These are phyloP conservation scores for Pocillopora verrucosa DNA, from an alignment of 64 coral and sea anemone genomes.

Conservation along the genomic window DNA sequence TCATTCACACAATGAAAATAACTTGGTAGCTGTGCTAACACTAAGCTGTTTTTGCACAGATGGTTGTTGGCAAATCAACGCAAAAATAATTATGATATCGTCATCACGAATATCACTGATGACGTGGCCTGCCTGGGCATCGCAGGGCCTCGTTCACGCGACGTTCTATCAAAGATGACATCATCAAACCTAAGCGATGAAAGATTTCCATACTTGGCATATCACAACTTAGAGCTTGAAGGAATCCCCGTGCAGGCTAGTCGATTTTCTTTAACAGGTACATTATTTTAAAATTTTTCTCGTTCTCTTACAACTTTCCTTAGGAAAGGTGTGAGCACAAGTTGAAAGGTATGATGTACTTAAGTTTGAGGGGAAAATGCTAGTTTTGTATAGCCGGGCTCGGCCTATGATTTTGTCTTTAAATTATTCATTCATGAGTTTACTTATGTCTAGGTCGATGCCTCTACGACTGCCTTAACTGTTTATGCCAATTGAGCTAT, in stretches of 20 bases:
- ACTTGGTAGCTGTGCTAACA: not conserved
- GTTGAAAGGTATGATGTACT: no score
- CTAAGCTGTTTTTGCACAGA: not conserved
- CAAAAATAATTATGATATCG: slow-evolving; percentile 30
- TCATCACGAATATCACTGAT: slow-evolving; percentile 69
- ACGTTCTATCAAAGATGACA: slow-evolving; percentile 69
- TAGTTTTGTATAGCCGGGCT: no score
- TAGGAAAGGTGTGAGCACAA: no score
- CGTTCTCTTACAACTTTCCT: no score
- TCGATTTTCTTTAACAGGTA: slow-evolving; percentile 79
- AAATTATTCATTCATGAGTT: no score
- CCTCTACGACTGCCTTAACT: no score
- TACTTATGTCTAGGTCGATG: no score
- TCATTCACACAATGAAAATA: no score
- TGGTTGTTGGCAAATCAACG: slow-evolving; percentile 67
- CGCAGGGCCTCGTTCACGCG: slow-evolving; percentile 67
- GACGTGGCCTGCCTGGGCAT: slow-evolving; percentile 49
- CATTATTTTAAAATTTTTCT: not conserved
- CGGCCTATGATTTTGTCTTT: no score
- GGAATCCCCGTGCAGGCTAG: slow-evolving; percentile 56
- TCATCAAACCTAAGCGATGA: slow-evolving; percentile 50
- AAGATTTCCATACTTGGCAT: slow-evolving; percentile 58
- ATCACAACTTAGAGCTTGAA: slow-evolving; percentile 48
- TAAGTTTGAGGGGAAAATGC: no score
- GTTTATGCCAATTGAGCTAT: no score